These are phyloP conservation scores for Aleiodes leptofemur DNA, from an alignment of 2,888 invertebrate genomes.

Conservation along the genomic window DNA sequence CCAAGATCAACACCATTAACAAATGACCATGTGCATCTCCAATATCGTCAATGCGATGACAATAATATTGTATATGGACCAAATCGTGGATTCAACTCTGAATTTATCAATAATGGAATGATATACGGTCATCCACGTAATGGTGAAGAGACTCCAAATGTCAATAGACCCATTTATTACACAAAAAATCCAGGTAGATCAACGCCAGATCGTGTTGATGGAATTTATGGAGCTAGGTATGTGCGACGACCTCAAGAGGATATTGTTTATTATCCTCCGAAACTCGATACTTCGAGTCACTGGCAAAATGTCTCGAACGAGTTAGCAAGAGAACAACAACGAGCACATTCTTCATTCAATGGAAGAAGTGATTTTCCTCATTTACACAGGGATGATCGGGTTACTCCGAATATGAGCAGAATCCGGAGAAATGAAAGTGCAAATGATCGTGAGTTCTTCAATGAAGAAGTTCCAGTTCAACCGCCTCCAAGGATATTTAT, in stretches of 20 bases:
- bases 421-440: slow-evolving; percentile 43
- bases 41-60: slow-evolving; percentile 62
- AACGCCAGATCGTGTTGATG: slow-evolving; percentile 18
- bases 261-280: slow-evolving; percentile 53
- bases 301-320: slow-evolving; percentile 52
- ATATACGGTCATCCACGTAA: slow-evolving; percentile 62
- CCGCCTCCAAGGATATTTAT: slow-evolving; percentile 57
- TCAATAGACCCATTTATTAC: slow-evolving; percentile 10
- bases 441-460: slow-evolving; percentile 20
- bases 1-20: slow-evolving; percentile 62
- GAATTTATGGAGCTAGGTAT: slow-evolving; percentile 27
- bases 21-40: slow-evolving; percentile 68
- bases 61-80: slow-evolving; percentile 33
- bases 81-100: slow-evolving; percentile 48
- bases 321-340: slow-evolving; percentile 10
- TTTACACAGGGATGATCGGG: too few relatives aligned
- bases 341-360: not conserved
- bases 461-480: slow-evolving; percentile 38
- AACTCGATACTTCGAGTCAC: slow-evolving; percentile 36
- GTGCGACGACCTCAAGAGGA: slow-evolving; percentile 52
- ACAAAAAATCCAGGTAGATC: slow-evolving; percentile 9
- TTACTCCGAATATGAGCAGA: slow-evolving; percentile 1
- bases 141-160: slow-evolving; percentile 58
- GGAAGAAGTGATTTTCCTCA: not conserved
- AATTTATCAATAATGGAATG: slow-evolving; percentile 60